Evolutionary conservation across 2,888 invertebrate genomes (phyloP), one percentile per base, ranked within the genome.

Genomic region (Melanophora roralis): DNA sequence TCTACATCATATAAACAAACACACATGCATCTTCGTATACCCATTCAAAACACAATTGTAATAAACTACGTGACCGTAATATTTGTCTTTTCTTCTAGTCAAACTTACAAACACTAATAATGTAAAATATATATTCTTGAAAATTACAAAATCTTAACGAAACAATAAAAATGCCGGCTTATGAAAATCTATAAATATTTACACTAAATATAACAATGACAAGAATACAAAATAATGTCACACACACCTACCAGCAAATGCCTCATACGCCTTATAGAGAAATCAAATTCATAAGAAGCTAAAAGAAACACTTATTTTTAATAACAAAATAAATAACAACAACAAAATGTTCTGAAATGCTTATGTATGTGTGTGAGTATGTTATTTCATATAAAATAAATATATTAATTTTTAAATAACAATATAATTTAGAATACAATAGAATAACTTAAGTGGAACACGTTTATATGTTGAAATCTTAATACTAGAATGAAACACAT

Each of bases 51-150:
- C 59, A 40, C 75, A 79, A 60, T 79, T 79, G 78, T 79, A 79
- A 79, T 79, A 75, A 59, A 75, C 59, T 79, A 79, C 78, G 78
- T 79, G 78, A 79, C 69, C 43, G 59, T 65, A 74, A 60, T 74
- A 47, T 21, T 38, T 51, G 11, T 64, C 16, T 47, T 53, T 69
- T 71, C 38, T 64, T 64, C 7, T 53, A 72, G 9, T 59, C 9
- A 16, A 23, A 49, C 2, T 62, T 5, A 36, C 36, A 36, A 45
- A 6, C 21, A 43, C 23, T 11, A 9, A 45, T 16, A 19, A 19
- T 2, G 16, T 43, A 43, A 45, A 19, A 19, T 19, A 32, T 16
- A 21, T 1, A 32, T 32, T 32, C 12, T 27, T 7, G 23, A 40
- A 59, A 57, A 40, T 11, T 21, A n/a, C 27, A 71, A 60, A 40